phyloP scores from a whole-genome alignment of 2,113 vertebrate species.

The Chroicocephalus ridibundus region DNA sequence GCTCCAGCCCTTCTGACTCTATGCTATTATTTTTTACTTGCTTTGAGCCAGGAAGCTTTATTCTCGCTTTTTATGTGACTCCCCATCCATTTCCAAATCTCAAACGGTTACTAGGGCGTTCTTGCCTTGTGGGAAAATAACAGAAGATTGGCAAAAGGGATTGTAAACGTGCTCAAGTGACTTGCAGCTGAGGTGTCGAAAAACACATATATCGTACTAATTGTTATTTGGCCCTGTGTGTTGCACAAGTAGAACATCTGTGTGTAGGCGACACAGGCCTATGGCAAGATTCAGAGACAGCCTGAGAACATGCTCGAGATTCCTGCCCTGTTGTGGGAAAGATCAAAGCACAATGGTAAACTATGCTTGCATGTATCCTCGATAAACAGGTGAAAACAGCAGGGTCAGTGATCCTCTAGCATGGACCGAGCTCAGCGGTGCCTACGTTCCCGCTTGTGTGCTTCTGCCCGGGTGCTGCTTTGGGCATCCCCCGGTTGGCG shows the following conservation, averaged over 20 bases:
- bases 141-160: not conserved
- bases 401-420: not conserved
- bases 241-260: not conserved
- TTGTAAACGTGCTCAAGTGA: not conserved
- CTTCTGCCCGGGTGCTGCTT: not conserved
- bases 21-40: not conserved
- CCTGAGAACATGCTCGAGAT: not conserved
- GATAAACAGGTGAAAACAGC: not conserved
- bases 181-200: not conserved
- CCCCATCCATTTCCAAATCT: not conserved
- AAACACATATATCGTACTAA: not conserved
- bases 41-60: not conserved
- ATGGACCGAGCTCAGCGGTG: not conserved
- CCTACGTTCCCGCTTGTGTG: not conserved
- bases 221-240: not conserved
- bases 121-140: not conserved
- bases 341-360: not conserved
- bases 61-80: not conserved
- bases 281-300: not conserved
- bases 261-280: not conserved
- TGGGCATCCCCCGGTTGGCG: not conserved
- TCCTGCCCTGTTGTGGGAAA: not conserved
- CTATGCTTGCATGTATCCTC: not conserved
- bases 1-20: not conserved
- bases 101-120: not conserved